Evolutionary conservation across 2,888 invertebrate genomes (phyloP).

Genomic region (Portevinia maculata): DNA sequence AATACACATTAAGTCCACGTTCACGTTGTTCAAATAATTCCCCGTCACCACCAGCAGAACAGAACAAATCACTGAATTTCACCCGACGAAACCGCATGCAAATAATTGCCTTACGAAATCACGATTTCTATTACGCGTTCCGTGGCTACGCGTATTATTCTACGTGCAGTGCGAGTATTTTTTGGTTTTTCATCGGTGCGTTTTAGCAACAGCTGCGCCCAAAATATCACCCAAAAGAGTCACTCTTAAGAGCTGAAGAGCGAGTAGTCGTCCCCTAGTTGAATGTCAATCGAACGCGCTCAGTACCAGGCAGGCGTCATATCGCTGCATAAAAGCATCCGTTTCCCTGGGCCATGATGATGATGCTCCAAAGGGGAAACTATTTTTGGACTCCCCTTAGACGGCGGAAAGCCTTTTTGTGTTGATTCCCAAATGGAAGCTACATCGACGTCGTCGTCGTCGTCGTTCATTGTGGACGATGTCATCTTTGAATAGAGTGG

Average conservation of each 20-base stretch:
- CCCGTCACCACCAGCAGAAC: constrained; percentile 24
- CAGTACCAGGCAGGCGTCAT: constrained; percentile 44
- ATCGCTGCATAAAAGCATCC: constrained; percentile 23
- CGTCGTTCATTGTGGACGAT: constrained; percentile 17
- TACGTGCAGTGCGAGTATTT: constrained; percentile 46
- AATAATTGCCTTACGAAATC: constrained; percentile 60
- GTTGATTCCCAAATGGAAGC: constrained; percentile 32
- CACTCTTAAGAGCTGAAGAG: background rate
- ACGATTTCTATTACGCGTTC: constrained; percentile 62
- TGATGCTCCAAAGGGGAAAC: constrained; percentile 24
- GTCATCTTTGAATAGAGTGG: constrained; percentile 31
- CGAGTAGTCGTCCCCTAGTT: constrained; percentile 5
- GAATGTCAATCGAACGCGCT: constrained; percentile 35
- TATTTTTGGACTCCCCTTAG: constrained; percentile 64
- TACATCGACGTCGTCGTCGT: constrained; percentile 50
- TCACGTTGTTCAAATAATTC: constrained; percentile 54
- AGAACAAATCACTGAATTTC: constrained; percentile 37
- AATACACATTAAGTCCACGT: background rate
- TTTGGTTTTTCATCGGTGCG: constrained; percentile 5
- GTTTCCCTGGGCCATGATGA: constrained; percentile 18
- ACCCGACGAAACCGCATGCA: constrained; percentile 55
- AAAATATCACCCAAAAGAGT: constrained; percentile 36
- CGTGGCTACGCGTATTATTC: constrained; percentile 48
- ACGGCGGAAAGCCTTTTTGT: constrained; percentile 10
- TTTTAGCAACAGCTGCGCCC: constrained; percentile 59